A percentile compares a stretch with the other conserved stretches of the same genome.
Conservation (phyloP, 2,113 vertebrate genomes). For the Rynchops niger region DNA sequence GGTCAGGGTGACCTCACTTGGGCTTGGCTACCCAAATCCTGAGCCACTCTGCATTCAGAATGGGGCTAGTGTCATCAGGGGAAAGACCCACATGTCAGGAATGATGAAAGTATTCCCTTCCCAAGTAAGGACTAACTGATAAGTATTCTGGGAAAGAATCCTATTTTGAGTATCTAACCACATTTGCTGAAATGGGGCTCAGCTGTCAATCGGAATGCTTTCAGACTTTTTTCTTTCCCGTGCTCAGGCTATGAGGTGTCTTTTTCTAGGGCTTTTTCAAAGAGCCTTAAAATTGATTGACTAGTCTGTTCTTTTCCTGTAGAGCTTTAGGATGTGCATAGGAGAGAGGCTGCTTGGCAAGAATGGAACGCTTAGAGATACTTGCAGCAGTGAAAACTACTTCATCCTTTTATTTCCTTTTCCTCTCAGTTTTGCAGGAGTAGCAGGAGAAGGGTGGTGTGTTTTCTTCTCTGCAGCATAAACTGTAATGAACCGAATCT, state of each 20-base stretch:
- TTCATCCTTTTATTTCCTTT: background rate
- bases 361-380: background rate
- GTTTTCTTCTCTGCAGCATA: background rate
- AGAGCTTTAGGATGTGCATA: background rate
- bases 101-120: background rate
- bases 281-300: background rate
- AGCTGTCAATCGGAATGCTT: background rate
- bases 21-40: background rate
- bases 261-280: conserved; percentile 14
- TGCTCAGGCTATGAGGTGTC: background rate
- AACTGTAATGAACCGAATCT: background rate
- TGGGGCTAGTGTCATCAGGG: background rate
- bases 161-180: background rate
- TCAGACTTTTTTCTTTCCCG: background rate
- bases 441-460: background rate
- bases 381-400: background rate
- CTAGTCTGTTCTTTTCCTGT: background rate
- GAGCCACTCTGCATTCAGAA: background rate
- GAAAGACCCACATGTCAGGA: background rate
- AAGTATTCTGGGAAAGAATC: background rate
- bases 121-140: background rate
- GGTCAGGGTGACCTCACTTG: background rate
- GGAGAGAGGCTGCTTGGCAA: background rate
- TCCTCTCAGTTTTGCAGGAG: background rate
- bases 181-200: background rate